A percentile compares a stretch with the other conserved stretches of the same genome.
Evolutionary conservation across 2,888 invertebrate genomes (phyloP).

Genomic region (Nemotelus pantherinus): DNA sequence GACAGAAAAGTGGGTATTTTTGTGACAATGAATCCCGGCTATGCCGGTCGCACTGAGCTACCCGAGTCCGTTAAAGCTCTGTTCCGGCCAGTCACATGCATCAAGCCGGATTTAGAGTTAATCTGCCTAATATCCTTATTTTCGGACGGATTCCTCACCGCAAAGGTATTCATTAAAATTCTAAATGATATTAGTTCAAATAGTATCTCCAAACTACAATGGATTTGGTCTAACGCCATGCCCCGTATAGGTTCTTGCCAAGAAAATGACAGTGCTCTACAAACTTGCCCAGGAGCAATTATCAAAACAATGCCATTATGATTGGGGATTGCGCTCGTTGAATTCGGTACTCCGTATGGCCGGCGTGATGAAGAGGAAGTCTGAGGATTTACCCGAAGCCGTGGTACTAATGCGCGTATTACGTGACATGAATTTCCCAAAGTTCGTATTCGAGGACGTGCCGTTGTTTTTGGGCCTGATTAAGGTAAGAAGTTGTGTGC

Average conservation of each 20-base stretch:
- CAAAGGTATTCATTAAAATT: constrained; percentile 71
- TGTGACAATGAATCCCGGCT: constrained; percentile 95
- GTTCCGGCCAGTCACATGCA: constrained; percentile 92
- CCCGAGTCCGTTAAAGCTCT: constrained; percentile 92
- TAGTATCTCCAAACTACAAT: constrained; percentile 22
- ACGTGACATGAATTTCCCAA: constrained; percentile 92
- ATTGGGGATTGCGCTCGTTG: constrained; percentile 91
- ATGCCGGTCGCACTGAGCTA: constrained; percentile 89
- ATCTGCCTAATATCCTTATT: constrained; percentile 93
- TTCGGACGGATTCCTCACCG: constrained; percentile 90
- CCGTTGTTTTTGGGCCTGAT: constrained; percentile 86
- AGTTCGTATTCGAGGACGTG: constrained; percentile 92
- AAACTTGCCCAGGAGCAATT: constrained; percentile 86
- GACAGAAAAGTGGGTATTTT: constrained; percentile 91
- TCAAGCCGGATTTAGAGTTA: constrained; percentile 89
- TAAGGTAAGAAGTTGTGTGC: constrained; percentile 65
- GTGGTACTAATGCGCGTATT: constrained; percentile 91
- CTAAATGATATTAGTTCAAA: constrained; percentile 13
- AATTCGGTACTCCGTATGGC: constrained; percentile 93
- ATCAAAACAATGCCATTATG: constrained; percentile 93
- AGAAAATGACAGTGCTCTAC: constrained; percentile 94
- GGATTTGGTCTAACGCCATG: background rate
- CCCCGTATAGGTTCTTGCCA: constrained; percentile 73
- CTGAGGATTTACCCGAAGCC: constrained; percentile 82
- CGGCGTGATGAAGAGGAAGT: constrained; percentile 83